phyloP scores from a whole-genome alignment of 2,797 vertebrate genomes.

The Microctenopoma stevenorrisi region DNA sequence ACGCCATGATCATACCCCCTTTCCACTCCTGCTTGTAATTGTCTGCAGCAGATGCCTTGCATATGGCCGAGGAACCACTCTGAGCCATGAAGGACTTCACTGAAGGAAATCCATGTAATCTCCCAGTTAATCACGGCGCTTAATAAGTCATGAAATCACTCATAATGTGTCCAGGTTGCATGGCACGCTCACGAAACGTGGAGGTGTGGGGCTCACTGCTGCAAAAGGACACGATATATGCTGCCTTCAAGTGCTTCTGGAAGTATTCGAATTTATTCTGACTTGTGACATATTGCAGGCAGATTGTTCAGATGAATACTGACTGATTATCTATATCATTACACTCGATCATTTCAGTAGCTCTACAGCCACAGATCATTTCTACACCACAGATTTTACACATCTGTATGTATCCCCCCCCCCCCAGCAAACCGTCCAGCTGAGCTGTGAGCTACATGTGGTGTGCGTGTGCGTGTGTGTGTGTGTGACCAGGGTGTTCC shows the following conservation, averaged over 20 bases:
- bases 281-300: no score
- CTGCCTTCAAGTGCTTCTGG: not conserved
- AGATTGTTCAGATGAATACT: no score
- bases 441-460: no score
- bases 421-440: no score
- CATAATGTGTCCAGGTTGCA: slow-evolving; percentile 45
- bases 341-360: no score
- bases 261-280: not conserved
- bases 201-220: slow-evolving; percentile 20
- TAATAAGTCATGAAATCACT: slow-evolving; percentile 71
- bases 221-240: slow-evolving; percentile 1
- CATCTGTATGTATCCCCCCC: no score
- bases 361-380: no score
- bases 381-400: no score
- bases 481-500: not conserved
- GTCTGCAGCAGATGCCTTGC: slow-evolving; percentile 52
- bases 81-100: slow-evolving; percentile 69
- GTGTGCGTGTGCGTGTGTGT: no score
- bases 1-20: slow-evolving; percentile 2
- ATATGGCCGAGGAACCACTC: slow-evolving; percentile 54
- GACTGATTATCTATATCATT: no score
- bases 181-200: slow-evolving; percentile 7
- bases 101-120: slow-evolving; percentile 68
- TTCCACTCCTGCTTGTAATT: slow-evolving; percentile 43
- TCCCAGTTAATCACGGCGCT: slow-evolving; percentile 59